phyloP scores from a whole-genome alignment of 2,888 invertebrate genomes.

The Leptopilina drosophilae region DNA sequence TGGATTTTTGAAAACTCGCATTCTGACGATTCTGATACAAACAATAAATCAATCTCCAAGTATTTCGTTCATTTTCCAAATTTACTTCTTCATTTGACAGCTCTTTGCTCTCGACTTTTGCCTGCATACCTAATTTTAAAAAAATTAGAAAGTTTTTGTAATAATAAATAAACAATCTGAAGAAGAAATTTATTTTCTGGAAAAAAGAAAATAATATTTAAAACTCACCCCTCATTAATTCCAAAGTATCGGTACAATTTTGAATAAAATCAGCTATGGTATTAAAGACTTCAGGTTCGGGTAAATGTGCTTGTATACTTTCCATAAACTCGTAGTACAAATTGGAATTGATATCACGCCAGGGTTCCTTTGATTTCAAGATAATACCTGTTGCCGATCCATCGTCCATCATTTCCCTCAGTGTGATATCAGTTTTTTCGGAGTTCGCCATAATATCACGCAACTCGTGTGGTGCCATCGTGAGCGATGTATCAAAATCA shows the following conservation, averaged over 20 bases:
- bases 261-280: slow-evolving; percentile 82
- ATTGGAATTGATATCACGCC: slow-evolving; percentile 68
- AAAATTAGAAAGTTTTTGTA: not conserved
- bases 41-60: slow-evolving; percentile 91
- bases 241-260: slow-evolving; percentile 82
- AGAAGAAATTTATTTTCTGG: not conserved
- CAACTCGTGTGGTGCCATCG: slow-evolving; percentile 65
- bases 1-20: slow-evolving; percentile 66
- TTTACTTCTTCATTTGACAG: slow-evolving; percentile 69
- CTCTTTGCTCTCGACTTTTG: slow-evolving; percentile 70
- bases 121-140: slow-evolving; percentile 68
- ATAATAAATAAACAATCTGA: not conserved
- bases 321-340: slow-evolving; percentile 72
- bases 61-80: slow-evolving; percentile 89
- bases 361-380: slow-evolving; percentile 70
- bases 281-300: slow-evolving; percentile 79
- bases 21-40: slow-evolving; percentile 89
- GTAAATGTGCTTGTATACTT: slow-evolving; percentile 68
- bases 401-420: slow-evolving; percentile 73
- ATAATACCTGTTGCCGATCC: slow-evolving; percentile 70
- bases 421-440: slow-evolving; percentile 64
- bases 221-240: slow-evolving; percentile 73
- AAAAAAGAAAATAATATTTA: not conserved
- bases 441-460: slow-evolving; percentile 63
- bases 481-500: slow-evolving; percentile 58